These are phyloP conservation scores for Nematolebias whitei DNA, from an alignment of 2,113 vertebrate species.

Conservation along the genomic window DNA sequence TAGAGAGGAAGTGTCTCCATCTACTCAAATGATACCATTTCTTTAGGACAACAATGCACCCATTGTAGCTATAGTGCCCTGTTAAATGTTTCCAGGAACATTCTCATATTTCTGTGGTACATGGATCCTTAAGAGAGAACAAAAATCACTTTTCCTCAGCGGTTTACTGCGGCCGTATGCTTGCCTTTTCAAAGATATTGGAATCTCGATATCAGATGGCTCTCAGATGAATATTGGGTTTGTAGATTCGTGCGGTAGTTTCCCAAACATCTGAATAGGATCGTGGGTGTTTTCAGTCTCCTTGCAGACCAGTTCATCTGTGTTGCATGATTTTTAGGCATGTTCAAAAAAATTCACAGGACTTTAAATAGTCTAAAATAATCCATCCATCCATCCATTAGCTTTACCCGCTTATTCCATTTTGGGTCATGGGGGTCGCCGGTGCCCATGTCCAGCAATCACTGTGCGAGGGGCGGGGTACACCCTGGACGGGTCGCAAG, in stretches of 20 bases:
- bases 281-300: too few relatives aligned
- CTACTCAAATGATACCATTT: background rate
- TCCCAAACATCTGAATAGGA: too few relatives aligned
- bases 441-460: too few relatives aligned
- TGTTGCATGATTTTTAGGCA: too few relatives aligned
- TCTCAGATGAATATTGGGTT: background rate
- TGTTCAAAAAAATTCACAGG: too few relatives aligned
- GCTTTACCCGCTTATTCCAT: too few relatives aligned
- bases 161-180: background rate
- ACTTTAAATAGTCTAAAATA: too few relatives aligned
- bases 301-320: too few relatives aligned
- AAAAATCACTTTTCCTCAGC: background rate
- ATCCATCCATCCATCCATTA: too few relatives aligned
- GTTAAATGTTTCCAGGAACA: background rate
- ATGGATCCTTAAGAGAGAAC: background rate
- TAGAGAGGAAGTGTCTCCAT: conserved; percentile 1
- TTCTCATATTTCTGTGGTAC: background rate
- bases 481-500: too few relatives aligned
- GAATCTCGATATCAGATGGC: background rate
- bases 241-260: background rate
- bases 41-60: background rate
- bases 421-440: too few relatives aligned
- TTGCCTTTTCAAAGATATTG: background rate
- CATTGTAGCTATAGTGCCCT: background rate
- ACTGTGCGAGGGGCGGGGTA: too few relatives aligned